Evolutionary conservation across 2,797 vertebrate species (phyloP), one percentile per base, ranked within the genome.

Genomic region (Intellagama lesueurii): DNA sequence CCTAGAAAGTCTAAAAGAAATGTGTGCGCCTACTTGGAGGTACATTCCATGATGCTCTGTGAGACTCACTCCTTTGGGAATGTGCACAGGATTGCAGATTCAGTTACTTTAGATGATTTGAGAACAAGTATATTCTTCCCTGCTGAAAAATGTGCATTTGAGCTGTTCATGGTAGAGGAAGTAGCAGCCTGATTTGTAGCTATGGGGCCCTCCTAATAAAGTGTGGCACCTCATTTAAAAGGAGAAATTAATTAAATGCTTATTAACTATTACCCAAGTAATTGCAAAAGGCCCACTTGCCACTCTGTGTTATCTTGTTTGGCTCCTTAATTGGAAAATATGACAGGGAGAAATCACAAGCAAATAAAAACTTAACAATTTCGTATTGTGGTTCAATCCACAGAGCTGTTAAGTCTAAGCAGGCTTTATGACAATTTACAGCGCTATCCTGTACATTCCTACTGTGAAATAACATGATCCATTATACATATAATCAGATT

Each of bases 201-300:
- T 69, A 0, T 0, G 75, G 68, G 72, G 32, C 81, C 32, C 28
- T 9, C n/a, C 1, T 76, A 44, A 56, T 69, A 69, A 16, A 19
- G 19, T 40, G 89, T 78, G 17, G 44, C 35, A 49, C 4, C 79
- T 3, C 87, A 9, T 52, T 64, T 30, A 87, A 40, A 47, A 83
- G 32, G 72, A 84, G 76, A 5, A 2, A 84, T 9, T 78, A 52
- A 47, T 80, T 0, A 92, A 88, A 72, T 0, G 66, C 85, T 19
- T 76, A 16, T 82, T 85, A 26, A 88, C 24, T 28, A 92, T 72
- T 72, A 75, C 70, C 78, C 5, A 73, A 30, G 70, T 3, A 88
- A 87, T 73, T 90, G 44, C 90, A 92, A 85, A 94, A 94, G 91
- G 66, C 49, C 35, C 90, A 0, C 86, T 30, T 44, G 70, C 72